Percentiles rank a stretch among this genome's conserved stretches.
These are phyloP conservation scores for Eptatretus atami DNA, from an alignment of 2,797 vertebrate genomes.

Conservation along the genomic window DNA sequence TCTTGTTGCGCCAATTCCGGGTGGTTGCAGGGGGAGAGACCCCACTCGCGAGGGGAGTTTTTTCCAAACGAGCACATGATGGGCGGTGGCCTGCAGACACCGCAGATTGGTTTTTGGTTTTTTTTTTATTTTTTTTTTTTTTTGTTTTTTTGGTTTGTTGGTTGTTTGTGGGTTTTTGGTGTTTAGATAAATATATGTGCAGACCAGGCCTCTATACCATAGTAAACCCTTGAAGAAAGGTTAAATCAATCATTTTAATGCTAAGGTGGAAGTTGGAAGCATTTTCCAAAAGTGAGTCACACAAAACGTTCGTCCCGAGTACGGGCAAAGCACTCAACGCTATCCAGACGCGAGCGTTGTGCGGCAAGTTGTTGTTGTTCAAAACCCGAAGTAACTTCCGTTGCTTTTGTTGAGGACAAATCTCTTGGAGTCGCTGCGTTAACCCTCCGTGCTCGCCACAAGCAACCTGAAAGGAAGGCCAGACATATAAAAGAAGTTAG, in stretches of 20 bases:
- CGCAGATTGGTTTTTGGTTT: too few relatives aligned
- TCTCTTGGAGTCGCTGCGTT: constrained; percentile 89
- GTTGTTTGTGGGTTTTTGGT: too few relatives aligned
- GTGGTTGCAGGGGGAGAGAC: constrained; percentile 61
- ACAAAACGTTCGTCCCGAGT: too few relatives aligned
- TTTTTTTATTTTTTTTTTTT: too few relatives aligned
- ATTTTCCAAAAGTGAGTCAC: too few relatives aligned
- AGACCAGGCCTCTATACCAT: too few relatives aligned
- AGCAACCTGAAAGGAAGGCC: constrained; percentile 25
- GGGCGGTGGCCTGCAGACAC: constrained; percentile 45
- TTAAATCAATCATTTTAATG: too few relatives aligned
- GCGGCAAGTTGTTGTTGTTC: constrained; percentile 74
- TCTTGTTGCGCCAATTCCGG: constrained; percentile 65
- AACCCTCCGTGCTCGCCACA: constrained; percentile 91
- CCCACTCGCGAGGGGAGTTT: constrained; percentile 76
- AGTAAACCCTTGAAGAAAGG: too few relatives aligned
- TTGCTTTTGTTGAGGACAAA: constrained; percentile 95
- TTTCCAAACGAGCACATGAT: constrained; percentile 91
- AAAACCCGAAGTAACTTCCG: constrained; percentile 46
- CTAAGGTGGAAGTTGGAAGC: too few relatives aligned
- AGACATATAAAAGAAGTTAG: too few relatives aligned
- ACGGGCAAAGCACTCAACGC: constrained; percentile 35
- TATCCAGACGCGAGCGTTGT: constrained; percentile 79
- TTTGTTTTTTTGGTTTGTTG: too few relatives aligned
- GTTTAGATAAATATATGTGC: not conserved